These are phyloP conservation scores for Leptosomus discolor DNA, from an alignment of 2,113 vertebrate species.

Conservation along the genomic window DNA sequence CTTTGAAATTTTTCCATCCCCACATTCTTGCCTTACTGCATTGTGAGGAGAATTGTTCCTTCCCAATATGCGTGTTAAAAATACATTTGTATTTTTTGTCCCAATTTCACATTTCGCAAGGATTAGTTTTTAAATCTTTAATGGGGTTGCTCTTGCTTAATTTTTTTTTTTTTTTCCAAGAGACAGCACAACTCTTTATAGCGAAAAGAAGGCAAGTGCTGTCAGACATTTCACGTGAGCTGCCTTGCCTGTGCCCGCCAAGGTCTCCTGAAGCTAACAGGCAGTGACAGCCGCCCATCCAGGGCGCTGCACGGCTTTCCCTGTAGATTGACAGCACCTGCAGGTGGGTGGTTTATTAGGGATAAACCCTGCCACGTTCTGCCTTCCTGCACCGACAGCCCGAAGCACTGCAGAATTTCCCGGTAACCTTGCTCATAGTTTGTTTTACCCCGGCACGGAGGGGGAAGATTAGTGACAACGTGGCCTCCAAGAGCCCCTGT, in stretches of 20 bases:
- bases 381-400: background rate
- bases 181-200: background rate
- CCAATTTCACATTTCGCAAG: background rate
- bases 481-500: background rate
- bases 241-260: background rate
- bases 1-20: background rate
- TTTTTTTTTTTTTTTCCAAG: background rate
- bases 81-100: background rate
- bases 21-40: background rate
- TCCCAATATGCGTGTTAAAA: background rate
- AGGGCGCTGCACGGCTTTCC: slow-evolving; percentile 40
- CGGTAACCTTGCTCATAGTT: background rate
- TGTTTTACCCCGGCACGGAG: background rate
- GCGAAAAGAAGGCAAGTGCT: background rate
- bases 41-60: background rate
- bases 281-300: slow-evolving; percentile 53
- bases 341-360: slow-evolving; percentile 12
- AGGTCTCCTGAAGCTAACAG: slow-evolving; percentile 23
- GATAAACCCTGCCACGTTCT: background rate
- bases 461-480: background rate
- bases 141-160: background rate
- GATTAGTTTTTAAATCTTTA: background rate
- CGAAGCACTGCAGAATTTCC: background rate
- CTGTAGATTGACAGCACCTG: background rate
- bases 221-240: background rate